phyloP scores from a whole-genome alignment of 2,888 invertebrate genomes.

The Agrilus cyanescens region DNA sequence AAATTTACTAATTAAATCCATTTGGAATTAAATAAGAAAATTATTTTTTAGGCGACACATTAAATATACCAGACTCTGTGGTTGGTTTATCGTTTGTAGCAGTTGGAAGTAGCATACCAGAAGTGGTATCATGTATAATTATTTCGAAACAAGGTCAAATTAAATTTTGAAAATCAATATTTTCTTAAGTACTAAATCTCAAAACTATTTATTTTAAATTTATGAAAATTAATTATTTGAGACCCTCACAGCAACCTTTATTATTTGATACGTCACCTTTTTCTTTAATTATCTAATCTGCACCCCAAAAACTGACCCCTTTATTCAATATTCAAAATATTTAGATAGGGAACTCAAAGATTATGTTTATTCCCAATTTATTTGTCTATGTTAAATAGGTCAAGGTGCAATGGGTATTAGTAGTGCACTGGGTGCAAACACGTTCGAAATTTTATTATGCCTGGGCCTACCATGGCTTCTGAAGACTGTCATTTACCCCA shows the following conservation, averaged over 20 bases:
- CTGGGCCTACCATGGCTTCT: constrained; percentile 64
- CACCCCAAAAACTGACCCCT: too few relatives aligned
- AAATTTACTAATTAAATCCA: background rate
- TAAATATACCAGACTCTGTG: constrained; percentile 64
- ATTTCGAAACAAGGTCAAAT: constrained; percentile 58
- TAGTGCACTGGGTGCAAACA: constrained; percentile 66
- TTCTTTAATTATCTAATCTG: too few relatives aligned
- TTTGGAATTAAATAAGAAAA: background rate
- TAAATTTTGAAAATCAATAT: constrained; percentile 1
- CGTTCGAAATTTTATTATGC: constrained; percentile 62
- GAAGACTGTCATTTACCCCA: constrained; percentile 47
- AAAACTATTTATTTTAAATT: too few relatives aligned
- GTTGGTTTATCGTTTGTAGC: constrained; percentile 71
- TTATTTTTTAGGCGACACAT: constrained; percentile 49
- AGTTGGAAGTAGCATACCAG: constrained; percentile 69
- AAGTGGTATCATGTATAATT: constrained; percentile 67
- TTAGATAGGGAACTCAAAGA: too few relatives aligned
- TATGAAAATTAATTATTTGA: too few relatives aligned
- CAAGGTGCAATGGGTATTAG: constrained; percentile 63
- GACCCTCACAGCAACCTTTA: too few relatives aligned
- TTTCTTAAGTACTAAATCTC: too few relatives aligned
- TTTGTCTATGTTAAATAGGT: too few relatives aligned
- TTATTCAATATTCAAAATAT: too few relatives aligned
- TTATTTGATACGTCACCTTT: too few relatives aligned
- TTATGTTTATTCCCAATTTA: too few relatives aligned